Evolutionary conservation across 2,888 invertebrate species (phyloP), one percentile per base, ranked within the genome.

Genomic region (Campoplex nolae): DNA sequence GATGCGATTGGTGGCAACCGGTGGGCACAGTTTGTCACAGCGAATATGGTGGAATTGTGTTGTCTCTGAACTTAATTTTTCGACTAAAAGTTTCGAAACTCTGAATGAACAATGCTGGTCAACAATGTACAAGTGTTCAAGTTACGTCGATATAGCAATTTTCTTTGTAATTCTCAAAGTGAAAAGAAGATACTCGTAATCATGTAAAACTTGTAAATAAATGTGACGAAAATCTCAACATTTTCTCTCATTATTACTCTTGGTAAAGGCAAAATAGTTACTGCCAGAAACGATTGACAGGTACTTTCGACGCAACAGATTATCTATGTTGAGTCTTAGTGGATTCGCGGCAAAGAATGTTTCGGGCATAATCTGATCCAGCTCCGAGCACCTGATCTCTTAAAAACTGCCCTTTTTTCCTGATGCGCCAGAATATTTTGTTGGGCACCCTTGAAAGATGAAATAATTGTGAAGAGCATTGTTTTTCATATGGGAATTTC

Each of bases 401-500:
- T n/a, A 9, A 56, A 56, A 56, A 23, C 56, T 56, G 23, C 1
- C 23, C 3, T 23, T 56, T 56, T 23, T n/a, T 56, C n/a, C 6
- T 16, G 8, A 7, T 9, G 8, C 7, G 8, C 23, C 6, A 28
- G 23, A 58, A 23, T 58, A 9, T 28, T 38, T 38, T 38, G 38
- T 38, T 38, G 38, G 38, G 6, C 38, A 4, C 38, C 38, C 18
- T 51, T 51, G 51, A 1, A 7, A 4, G 28, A 32, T 32, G 7
- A 18, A n/a, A 18, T 45, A 32, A n/a, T 18, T 28, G 28, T 48
- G 28, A 73, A 83, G 84, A 84, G 79, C 86, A 85, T 62, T 54
- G 68, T 84, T 83, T 83, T 73, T 80, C 78, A 56, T 23, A 75
- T 88, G 85, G 80, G 79, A 80, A 86, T 88, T 54, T 87, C 92